These are phyloP conservation scores for Linnaemya tessellans DNA, from an alignment of 2,888 invertebrate genomes.

Conservation along the genomic window DNA sequence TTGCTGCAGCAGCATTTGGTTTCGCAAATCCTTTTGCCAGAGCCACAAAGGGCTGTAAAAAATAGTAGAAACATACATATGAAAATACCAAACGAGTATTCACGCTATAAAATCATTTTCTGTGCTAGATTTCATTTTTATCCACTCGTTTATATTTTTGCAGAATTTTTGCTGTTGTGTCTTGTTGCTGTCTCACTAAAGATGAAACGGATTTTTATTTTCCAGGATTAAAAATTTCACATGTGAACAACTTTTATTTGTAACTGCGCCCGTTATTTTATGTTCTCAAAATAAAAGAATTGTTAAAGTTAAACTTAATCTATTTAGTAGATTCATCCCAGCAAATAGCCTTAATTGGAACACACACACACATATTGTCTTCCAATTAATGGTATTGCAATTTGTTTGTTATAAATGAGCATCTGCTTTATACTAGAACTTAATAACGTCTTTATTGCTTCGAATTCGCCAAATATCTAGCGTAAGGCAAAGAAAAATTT, in stretches of 20 bases:
- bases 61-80: constrained; percentile 4
- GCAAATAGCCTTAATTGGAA: background rate
- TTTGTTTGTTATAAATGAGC: too few relatives aligned
- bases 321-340: background rate
- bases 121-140: constrained; percentile 38
- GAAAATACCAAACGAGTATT: constrained; percentile 26
- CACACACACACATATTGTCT: too few relatives aligned
- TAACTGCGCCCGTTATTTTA: background rate
- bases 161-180: constrained; percentile 1
- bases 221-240: constrained; percentile 45
- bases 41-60: constrained; percentile 4
- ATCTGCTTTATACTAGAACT: too few relatives aligned
- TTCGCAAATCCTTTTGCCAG: constrained; percentile 23
- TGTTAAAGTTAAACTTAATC: background rate
- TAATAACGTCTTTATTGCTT: too few relatives aligned
- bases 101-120: constrained; percentile 57
- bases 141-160: background rate
- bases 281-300: background rate
- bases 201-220: constrained; percentile 40
- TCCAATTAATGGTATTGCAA: too few relatives aligned
- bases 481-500: too few relatives aligned
- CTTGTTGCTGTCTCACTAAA: constrained; percentile 29
- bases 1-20: constrained; percentile 12
- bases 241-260: constrained; percentile 24
- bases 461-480: too few relatives aligned